A percentile compares a stretch with the other conserved stretches of the same genome.
These are phyloP conservation scores for Mythimna pallens DNA, from an alignment of 2,888 invertebrate species.

Conservation along the genomic window DNA sequence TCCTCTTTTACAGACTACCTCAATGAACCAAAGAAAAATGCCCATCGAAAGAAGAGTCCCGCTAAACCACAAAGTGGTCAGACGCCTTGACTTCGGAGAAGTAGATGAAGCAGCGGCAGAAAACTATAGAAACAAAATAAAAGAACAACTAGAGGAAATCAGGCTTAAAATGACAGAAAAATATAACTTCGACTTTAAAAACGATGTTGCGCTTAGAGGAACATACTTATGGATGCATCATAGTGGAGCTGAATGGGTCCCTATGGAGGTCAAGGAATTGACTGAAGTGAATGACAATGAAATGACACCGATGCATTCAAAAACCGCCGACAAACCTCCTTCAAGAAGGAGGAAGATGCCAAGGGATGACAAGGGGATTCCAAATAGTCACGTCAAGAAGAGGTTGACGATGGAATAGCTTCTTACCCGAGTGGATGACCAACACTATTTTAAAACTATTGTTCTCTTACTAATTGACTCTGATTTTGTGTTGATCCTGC, in stretches of 20 bases:
- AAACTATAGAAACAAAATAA: slow-evolving; percentile 75
- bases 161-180: slow-evolving; percentile 76
- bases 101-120: slow-evolving; percentile 74
- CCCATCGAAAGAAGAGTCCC: slow-evolving; percentile 67
- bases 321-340: slow-evolving; percentile 33
- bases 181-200: slow-evolving; percentile 91
- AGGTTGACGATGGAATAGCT: slow-evolving; percentile 63
- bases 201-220: slow-evolving; percentile 84
- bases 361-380: slow-evolving; percentile 8
- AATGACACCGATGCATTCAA: slow-evolving; percentile 71
- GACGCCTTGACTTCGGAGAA: slow-evolving; percentile 80
- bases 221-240: slow-evolving; percentile 84
- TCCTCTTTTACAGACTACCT: slow-evolving; percentile 76
- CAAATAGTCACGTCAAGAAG: slow-evolving; percentile 65
- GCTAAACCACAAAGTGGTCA: slow-evolving; percentile 75
- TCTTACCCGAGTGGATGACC: not conserved
- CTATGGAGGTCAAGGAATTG: slow-evolving; percentile 55
- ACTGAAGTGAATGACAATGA: slow-evolving; percentile 68
- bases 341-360: slow-evolving; percentile 70
- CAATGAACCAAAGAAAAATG: slow-evolving; percentile 74
- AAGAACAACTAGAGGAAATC: slow-evolving; percentile 72
- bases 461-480: not conserved
- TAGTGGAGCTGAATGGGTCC: slow-evolving; percentile 70
- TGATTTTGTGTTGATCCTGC: not conserved
- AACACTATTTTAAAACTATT: slow-evolving; percentile 9